These are phyloP conservation scores for Rotaria magnacalcarata DNA, from an alignment of 2,888 invertebrate species.

Conservation along the genomic window DNA sequence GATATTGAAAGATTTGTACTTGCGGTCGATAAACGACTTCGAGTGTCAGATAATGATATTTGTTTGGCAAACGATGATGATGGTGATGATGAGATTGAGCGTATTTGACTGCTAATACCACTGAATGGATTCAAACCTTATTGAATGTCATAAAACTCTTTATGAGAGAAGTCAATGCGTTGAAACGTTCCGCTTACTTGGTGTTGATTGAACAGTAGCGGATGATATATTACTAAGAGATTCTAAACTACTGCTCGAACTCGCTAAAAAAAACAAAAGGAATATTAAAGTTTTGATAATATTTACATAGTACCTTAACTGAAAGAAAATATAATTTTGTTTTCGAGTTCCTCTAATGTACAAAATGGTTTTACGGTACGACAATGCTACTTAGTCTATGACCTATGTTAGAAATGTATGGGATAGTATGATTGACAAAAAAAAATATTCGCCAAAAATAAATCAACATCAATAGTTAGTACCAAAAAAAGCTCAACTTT, in stretches of 20 bases:
- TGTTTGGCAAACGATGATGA: neutral
- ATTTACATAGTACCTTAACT: too few species aligned
- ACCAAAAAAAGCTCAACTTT: too few species aligned
- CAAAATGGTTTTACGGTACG: too few species aligned
- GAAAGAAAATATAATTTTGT: too few species aligned
- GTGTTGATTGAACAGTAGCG: neutral
- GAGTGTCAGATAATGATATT: neutral
- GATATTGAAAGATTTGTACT: neutral
- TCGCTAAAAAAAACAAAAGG: neutral
- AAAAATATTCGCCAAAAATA: too few species aligned
- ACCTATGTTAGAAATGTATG: too few species aligned
- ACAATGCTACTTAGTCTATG: too few species aligned
- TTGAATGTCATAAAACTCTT: neutral
- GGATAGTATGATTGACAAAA: too few species aligned
- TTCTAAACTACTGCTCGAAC: slow-evolving; percentile 26
- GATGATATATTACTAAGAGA: neutral
- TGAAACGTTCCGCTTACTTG: neutral
- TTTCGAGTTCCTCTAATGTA: too few species aligned
- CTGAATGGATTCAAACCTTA: neutral
- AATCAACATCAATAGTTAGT: too few species aligned
- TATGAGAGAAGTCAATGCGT: neutral
- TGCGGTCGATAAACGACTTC: neutral
- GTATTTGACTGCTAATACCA: neutral
- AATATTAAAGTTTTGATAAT: too few species aligned
- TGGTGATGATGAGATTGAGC: neutral